Percentiles rank a stretch among this genome's conserved stretches.
Conservation (phyloP, 35 echinoderm and acorn worm genomes). For the Anneissia japonica region DNA sequence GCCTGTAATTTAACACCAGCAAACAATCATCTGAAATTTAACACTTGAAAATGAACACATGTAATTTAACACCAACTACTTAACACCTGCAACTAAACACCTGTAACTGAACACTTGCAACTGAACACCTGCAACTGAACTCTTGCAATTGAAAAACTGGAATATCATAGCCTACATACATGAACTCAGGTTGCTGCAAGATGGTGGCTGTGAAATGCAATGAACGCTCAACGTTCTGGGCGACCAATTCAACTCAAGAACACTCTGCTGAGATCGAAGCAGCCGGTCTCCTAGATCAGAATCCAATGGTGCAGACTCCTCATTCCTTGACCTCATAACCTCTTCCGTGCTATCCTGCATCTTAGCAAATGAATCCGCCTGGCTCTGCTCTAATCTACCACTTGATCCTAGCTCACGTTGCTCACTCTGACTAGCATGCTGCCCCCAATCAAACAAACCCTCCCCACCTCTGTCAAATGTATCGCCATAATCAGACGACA, state of each 20-base stretch:
- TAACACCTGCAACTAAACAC: not conserved
- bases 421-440: not conserved
- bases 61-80: not conserved
- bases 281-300: not conserved
- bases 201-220: conserved; percentile 39
- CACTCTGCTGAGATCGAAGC: conserved; percentile 28
- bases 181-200: not conserved
- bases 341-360: not conserved
- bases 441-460: not conserved
- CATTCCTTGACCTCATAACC: not conserved
- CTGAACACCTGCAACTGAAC: conserved; percentile 2
- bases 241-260: conserved; percentile 69
- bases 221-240: conserved; percentile 53
- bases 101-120: not conserved
- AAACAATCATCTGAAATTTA: no score
- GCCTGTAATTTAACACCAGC: no score
- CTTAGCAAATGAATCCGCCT: not conserved
- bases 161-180: conserved; percentile 70
- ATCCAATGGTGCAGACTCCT: not conserved
- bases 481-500: not conserved
- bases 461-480: not conserved
- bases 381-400: not conserved
- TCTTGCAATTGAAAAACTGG: not conserved
- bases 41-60: no score
- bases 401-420: not conserved